Evolutionary conservation across 2,888 invertebrate species (phyloP), one percentile per base, ranked within the genome.

Genomic region (Cabera pusaria): DNA sequence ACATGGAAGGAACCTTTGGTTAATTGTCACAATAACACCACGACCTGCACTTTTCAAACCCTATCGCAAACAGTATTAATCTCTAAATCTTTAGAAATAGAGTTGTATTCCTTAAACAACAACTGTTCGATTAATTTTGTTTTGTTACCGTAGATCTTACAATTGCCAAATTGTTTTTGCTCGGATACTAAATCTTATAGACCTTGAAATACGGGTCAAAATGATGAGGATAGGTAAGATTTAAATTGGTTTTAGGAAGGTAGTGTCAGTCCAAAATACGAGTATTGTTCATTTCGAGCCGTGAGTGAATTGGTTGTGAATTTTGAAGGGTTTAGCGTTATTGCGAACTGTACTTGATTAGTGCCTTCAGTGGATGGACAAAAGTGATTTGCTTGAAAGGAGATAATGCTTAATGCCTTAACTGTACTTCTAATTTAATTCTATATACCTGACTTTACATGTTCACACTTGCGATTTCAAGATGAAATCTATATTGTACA

Each of bases 291-390:
- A 72, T 68, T 49, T 77, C 62, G 55, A 51, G 50, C 65, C 55
- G 71, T 72, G 74, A 79, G 75, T 73, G 79, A 77, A 82, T 81
- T 81, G 77, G 70, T 71, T 65, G 64, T 66, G 67, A 69, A 61
- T 63, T 59, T 57, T 64, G 67, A 74, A 78, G 65, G 62, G 68
- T 60, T 68, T 68, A 60, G 59, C 56, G 48, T 51, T 54, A 58
- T 61, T 62, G 57, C 44, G 48, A 47, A 53, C 54, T 61, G 62
- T 53, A 52, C 58, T 64, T 67, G 64, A 64, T 58, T 60, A 53
- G 51, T 36, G 36, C 25, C 47, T 38, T 16, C n/a, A n/a, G 25
- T 25, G 12, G 39, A 31, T 44, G 39, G 32, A 35, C 40, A 8
- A 8, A 14, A 20, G 5, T 8, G 2, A 8, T 21, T 21, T 21